Evolutionary conservation across 2,113 vertebrate genomes (phyloP), one percentile per base, ranked within the genome.

Genomic region (Oxygymnocypris stewartii): DNA sequence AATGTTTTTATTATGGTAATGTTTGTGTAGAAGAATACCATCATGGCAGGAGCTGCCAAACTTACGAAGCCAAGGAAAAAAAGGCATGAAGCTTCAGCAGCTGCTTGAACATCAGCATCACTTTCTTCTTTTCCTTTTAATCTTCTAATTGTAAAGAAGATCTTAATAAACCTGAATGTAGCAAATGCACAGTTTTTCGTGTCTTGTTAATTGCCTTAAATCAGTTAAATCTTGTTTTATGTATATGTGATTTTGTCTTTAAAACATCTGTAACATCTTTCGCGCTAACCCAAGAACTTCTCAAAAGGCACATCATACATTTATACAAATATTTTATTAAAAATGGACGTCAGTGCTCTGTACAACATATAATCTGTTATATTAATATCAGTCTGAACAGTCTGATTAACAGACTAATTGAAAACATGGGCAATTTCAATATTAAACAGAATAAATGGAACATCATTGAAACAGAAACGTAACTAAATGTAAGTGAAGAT

Each of bases 1-100:
- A n/a, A n/a, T n/a, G 57, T 23, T n/a, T 6, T 59, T 23, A 23
- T 59, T 59, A 59, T 23, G 35, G 54, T 23, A 7, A 57, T 57
- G 2, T 59, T 4, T 23, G 20, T 59, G 18, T 59, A 23, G 57
- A 0, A 9, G 57, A 7, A 7, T 23, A 9, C 57, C 57, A 8
- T 0, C 14, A 6, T 0, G 0, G 18, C 0, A 20, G 1, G 1
- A 20, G 6, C 0, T 1, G 54, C 54, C 54, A 20, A 49, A 49
- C 0, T 42, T 9, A 3, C 4, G 47, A 0, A 0, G 11, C 2
- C 2, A 0, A 7, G 2, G 54, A 6, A 7, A 23, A 23, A 23
- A 9, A 0, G 18, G 0, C 54, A 2, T n/a, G 20, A 59, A 23
- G 20, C 57, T 59, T 9, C 57, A 59, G 57, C 57, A n/a, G 57